Percentiles rank a stretch among this genome's conserved stretches.
phyloP scores from a whole-genome alignment of 1,140 invertebrate species.

The Monomorium pharaonis region DNA sequence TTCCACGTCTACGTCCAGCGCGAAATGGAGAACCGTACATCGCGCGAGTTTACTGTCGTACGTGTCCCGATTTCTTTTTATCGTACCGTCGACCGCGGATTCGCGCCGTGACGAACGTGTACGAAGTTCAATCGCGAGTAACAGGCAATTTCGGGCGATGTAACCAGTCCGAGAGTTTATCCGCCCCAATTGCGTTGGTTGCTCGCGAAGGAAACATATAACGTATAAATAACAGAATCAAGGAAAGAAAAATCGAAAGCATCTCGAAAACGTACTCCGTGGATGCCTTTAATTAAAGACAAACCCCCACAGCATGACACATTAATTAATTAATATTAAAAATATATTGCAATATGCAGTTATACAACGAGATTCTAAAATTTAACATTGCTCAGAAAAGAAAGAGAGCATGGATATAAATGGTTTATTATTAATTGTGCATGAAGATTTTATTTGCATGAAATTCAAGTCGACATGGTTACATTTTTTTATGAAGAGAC shows the following conservation, averaged over 20 bases:
- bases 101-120: constrained; percentile 45
- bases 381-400: neutral
- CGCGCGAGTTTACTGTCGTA: constrained; percentile 38
- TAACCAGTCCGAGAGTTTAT: constrained; percentile 45
- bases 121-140: constrained; percentile 37
- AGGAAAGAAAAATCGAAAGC: neutral
- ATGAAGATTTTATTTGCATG: neutral
- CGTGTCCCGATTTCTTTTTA: constrained; percentile 57
- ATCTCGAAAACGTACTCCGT: neutral
- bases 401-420: neutral
- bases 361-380: neutral
- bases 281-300: neutral
- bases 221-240: constrained; percentile 11
- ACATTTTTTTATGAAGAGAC: neutral
- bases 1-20: constrained; percentile 2
- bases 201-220: neutral
- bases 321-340: neutral
- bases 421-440: neutral
- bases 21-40: constrained; percentile 25
- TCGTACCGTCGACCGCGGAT: constrained; percentile 34
- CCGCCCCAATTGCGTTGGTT: neutral
- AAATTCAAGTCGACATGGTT: neutral
- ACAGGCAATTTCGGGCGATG: constrained; percentile 42
- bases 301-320: neutral
- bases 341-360: neutral